Percentiles rank a stretch among this genome's conserved stretches.
Evolutionary conservation across 1,140 invertebrate species (phyloP).

Genomic region (Melanaphis sacchari): DNA sequence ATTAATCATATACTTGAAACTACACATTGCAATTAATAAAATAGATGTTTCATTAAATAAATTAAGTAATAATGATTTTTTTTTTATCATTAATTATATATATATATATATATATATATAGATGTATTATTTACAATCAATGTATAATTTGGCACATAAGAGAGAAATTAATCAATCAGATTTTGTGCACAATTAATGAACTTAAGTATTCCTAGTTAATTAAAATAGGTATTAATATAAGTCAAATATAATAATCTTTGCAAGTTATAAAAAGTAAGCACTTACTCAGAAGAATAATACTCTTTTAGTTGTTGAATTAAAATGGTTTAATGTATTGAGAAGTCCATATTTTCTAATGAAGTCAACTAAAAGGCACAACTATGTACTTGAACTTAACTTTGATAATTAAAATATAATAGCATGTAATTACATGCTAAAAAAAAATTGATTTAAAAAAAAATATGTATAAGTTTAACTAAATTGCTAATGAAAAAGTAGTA

Average conservation of each 20-base stretch:
- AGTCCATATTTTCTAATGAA: neutral
- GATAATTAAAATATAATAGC: neutral
- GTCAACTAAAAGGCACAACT: neutral
- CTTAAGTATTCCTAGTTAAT: neutral
- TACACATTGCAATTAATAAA: neutral
- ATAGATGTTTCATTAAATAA: neutral
- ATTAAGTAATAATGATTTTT: neutral
- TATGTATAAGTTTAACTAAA: neutral
- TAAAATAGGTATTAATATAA: neutral
- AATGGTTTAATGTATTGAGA: neutral
- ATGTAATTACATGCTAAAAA: neutral
- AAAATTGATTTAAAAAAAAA: no score
- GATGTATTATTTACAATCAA: neutral
- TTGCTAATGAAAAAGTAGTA: neutral
- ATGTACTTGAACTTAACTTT: neutral
- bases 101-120: neutral
- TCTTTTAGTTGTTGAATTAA: neutral
- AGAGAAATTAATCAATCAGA: neutral
- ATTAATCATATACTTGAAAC: neutral
- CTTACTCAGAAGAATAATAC: neutral
- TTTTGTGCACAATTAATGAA: neutral
- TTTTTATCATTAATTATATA: neutral
- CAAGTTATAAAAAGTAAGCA: neutral
- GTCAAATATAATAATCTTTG: neutral
- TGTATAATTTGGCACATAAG: neutral